Conservation (phyloP, 2,113 vertebrate genomes). For the Podarcis muralis region DNA sequence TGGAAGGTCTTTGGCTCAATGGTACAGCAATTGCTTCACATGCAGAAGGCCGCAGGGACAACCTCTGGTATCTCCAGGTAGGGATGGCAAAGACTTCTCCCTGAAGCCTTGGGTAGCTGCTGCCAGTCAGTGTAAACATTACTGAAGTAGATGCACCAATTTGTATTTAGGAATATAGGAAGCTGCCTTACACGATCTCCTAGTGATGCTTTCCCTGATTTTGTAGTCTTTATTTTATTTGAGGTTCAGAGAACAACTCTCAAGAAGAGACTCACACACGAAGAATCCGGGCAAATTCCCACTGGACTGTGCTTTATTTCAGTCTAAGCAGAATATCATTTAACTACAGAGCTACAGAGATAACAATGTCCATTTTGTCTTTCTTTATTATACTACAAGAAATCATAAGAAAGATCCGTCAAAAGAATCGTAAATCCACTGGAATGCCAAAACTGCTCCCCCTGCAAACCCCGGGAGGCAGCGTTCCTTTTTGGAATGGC, state of each 20-base stretch:
- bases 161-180: too few relatives aligned
- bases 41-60: too few relatives aligned
- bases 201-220: too few relatives aligned
- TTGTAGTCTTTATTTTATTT: too few relatives aligned
- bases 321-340: background rate
- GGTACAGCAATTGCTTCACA: too few relatives aligned
- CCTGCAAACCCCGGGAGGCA: background rate
- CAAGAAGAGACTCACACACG: conserved; percentile 2
- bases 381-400: conserved; percentile 32
- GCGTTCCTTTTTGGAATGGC: conserved; percentile 1
- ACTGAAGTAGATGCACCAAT: too few relatives aligned
- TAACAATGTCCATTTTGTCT: background rate
- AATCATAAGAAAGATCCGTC: conserved; percentile 18
- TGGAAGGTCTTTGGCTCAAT: too few relatives aligned
- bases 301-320: conserved; percentile 44
- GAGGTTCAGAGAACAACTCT: background rate
- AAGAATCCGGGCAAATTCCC: conserved; percentile 33
- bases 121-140: too few relatives aligned
- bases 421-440: conserved; percentile 8
- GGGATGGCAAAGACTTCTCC: too few relatives aligned
- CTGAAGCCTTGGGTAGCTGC: too few relatives aligned
- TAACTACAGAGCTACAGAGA: background rate
- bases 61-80: too few relatives aligned
- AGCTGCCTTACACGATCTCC: too few relatives aligned
- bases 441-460: conserved; percentile 18